These are phyloP conservation scores for Melipona bicolor DNA, from an alignment of 2,888 invertebrate species.

Conservation along the genomic window DNA sequence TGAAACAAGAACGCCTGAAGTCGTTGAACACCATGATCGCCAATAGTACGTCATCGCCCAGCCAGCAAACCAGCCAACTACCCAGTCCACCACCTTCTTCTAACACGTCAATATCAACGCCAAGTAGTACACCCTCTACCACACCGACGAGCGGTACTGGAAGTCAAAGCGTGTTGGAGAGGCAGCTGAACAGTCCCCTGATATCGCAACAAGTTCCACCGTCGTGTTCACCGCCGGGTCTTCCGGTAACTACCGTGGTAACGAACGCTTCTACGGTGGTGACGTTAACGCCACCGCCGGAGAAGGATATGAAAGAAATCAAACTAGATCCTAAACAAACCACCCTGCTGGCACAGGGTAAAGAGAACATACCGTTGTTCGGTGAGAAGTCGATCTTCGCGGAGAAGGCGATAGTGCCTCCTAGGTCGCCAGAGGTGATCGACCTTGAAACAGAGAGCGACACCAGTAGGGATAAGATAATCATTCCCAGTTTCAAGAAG, in stretches of 20 bases:
- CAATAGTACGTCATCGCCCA: constrained; percentile 71
- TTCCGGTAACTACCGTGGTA: constrained; percentile 76
- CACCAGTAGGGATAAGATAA: constrained; percentile 78
- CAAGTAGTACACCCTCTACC: constrained; percentile 79
- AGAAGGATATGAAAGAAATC: constrained; percentile 82
- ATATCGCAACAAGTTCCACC: constrained; percentile 75
- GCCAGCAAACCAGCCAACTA: constrained; percentile 75
- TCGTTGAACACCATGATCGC: constrained; percentile 82
- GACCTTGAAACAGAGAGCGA: constrained; percentile 86
- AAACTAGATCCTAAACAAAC: constrained; percentile 81
- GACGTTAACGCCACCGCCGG: constrained; percentile 83
- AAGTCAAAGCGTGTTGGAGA: constrained; percentile 79
- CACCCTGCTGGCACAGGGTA: constrained; percentile 85
- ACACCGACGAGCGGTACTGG: constrained; percentile 76
- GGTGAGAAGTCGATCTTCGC: constrained; percentile 80
- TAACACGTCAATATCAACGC: constrained; percentile 78
- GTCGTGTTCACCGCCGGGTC: constrained; percentile 75
- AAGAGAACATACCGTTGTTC: constrained; percentile 86
- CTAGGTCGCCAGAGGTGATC: constrained; percentile 88
- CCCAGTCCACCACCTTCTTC: constrained; percentile 81
- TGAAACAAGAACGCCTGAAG: constrained; percentile 87
- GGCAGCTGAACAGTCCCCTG: constrained; percentile 79
- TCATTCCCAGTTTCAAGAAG: constrained; percentile 86
- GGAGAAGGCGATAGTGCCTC: constrained; percentile 85
- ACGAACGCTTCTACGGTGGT: constrained; percentile 83